Conservation (phyloP, 2,888 invertebrate species). For the Neelides folsomi region DNA sequence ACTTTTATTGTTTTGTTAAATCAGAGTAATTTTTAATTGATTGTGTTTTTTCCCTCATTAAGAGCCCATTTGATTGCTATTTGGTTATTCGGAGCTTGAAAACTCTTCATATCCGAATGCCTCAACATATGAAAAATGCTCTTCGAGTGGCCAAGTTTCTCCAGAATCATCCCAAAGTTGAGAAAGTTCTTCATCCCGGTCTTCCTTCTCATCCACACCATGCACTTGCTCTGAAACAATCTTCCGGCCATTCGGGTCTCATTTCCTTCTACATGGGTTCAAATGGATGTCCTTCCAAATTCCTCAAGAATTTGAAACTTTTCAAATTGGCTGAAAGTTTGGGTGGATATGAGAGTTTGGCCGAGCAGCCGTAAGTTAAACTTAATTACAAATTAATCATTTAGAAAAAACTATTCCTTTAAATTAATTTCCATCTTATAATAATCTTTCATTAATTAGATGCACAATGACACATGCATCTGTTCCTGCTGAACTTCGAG, state of each 20-base stretch:
- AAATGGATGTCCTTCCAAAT: constrained; percentile 54
- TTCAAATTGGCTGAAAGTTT: constrained; percentile 85
- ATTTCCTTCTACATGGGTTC: constrained; percentile 72
- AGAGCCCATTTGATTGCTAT: constrained; percentile 46
- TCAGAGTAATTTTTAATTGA: constrained; percentile 45
- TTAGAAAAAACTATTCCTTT: background rate
- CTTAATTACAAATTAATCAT: too few species aligned
- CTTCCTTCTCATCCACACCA: constrained; percentile 77
- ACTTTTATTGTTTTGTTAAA: constrained; percentile 43
- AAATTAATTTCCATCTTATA: background rate
- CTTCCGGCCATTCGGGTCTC: constrained; percentile 80
- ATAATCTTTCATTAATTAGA: constrained; percentile 38
- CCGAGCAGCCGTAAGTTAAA: constrained; percentile 73
- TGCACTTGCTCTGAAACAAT: constrained; percentile 62
- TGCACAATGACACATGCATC: constrained; percentile 91
- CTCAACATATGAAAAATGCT: constrained; percentile 42
- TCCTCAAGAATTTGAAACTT: constrained; percentile 58
- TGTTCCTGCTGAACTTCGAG: constrained; percentile 60
- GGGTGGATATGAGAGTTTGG: constrained; percentile 88
- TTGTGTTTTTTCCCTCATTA: too few species aligned
- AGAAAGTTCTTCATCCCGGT: constrained; percentile 42
- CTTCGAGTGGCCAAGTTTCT: constrained; percentile 42
- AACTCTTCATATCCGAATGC: constrained; percentile 46
- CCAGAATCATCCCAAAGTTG: constrained; percentile 40
- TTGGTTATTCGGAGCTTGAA: constrained; percentile 46